A percentile compares a stretch with the other conserved stretches of the same genome.
These are phyloP conservation scores for Exocentrus adspersus DNA, from an alignment of 2,888 invertebrate genomes.

Conservation along the genomic window DNA sequence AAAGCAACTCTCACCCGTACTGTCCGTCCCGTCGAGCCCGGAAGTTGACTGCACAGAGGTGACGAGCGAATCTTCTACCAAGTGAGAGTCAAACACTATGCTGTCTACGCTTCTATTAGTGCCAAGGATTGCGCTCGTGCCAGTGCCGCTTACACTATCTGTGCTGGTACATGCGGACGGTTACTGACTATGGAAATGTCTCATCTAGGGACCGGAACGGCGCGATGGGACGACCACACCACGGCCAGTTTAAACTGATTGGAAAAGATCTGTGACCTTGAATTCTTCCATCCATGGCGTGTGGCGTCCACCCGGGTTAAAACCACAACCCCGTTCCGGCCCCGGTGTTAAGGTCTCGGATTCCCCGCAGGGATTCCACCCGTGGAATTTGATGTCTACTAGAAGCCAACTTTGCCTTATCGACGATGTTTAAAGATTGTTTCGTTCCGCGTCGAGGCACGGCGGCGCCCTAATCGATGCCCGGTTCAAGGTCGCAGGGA, in stretches of 20 bases:
- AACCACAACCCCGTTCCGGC: slow-evolving; percentile 36
- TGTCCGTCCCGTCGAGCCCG: slow-evolving; percentile 56
- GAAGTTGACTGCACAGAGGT: slow-evolving; percentile 60
- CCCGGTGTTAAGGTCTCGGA: slow-evolving; percentile 12
- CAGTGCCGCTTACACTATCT: slow-evolving; percentile 56
- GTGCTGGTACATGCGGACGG: slow-evolving; percentile 54
- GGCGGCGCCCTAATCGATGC: not conserved
- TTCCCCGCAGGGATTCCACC: not conserved
- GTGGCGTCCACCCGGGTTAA: no score
- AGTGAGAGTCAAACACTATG: slow-evolving; percentile 55
- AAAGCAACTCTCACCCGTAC: slow-evolving; percentile 60
- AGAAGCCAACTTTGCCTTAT: not conserved
- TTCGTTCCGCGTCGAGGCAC: not conserved
- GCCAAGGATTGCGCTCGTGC: slow-evolving; percentile 60
- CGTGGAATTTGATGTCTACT: not conserved
- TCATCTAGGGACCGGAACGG: slow-evolving; percentile 6
- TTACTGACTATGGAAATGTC: slow-evolving; percentile 43
- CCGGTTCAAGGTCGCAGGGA: not conserved
- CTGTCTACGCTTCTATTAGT: slow-evolving; percentile 59
- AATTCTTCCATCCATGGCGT: no score
- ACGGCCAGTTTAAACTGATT: no score
- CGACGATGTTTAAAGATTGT: not conserved
- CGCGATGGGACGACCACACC: no score
- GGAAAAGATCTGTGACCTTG: no score
- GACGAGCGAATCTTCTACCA: slow-evolving; percentile 64